Conservation (phyloP, 2,113 vertebrate genomes). For the Etia nguti region DNA sequence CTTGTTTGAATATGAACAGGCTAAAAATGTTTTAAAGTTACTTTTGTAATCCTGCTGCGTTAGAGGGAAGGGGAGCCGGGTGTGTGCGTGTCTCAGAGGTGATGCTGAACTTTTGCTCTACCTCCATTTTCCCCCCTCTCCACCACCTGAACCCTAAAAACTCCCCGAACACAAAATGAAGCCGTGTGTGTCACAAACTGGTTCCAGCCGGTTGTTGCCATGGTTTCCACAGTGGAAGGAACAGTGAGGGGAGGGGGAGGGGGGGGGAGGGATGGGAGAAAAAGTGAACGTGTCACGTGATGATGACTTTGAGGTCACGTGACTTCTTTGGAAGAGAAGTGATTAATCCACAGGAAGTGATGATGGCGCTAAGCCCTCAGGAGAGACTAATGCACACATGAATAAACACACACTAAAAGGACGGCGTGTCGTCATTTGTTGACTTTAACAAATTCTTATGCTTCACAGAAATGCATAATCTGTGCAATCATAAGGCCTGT, state of each 20-base stretch:
- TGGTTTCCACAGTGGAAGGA: constrained; percentile 81
- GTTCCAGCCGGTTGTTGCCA: constrained; percentile 85
- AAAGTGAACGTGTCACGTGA: constrained; percentile 74
- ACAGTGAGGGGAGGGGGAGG: constrained; percentile 47
- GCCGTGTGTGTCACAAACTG: constrained; percentile 79
- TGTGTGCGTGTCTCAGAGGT: not conserved
- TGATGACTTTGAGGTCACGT: constrained; percentile 76
- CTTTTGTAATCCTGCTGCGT: not conserved
- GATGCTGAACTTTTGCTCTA: constrained; percentile 31
- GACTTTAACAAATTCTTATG: constrained; percentile 9
- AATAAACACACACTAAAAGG: constrained; percentile 16
- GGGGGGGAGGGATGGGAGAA: constrained; percentile 34
- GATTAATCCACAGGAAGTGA: constrained; percentile 84
- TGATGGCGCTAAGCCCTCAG: constrained; percentile 62
- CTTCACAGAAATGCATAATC: constrained; percentile 11
- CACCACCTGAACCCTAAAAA: constrained; percentile 78
- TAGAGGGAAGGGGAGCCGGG: not conserved
- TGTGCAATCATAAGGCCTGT: not conserved
- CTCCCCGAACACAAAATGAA: constrained; percentile 84
- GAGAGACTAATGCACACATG: constrained; percentile 33
- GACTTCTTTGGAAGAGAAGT: constrained; percentile 78
- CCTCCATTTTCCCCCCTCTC: constrained; percentile 78
- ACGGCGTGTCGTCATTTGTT: not conserved
- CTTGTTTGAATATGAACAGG: not conserved
- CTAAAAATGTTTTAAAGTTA: not conserved